These are phyloP conservation scores for Mastomys coucha DNA, from an alignment of 2,113 vertebrate genomes.

Conservation along the genomic window DNA sequence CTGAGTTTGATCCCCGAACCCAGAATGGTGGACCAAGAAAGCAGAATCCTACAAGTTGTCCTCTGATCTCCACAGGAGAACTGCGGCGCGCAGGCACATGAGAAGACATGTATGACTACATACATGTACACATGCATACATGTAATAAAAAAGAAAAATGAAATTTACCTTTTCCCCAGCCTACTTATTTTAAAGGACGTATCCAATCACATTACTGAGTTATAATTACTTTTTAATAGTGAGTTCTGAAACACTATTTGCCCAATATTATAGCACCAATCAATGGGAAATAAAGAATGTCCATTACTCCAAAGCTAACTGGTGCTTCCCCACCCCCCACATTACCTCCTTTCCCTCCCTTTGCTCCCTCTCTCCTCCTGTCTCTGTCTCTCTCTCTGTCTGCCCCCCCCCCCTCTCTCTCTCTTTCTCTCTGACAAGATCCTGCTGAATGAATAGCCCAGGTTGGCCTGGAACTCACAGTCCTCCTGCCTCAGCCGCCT, in stretches of 20 bases:
- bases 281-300: background rate
- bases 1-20: background rate
- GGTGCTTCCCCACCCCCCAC: background rate
- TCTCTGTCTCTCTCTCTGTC: background rate
- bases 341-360: background rate
- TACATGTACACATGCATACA: background rate
- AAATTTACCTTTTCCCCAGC: slow-evolving; percentile 30
- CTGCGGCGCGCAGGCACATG: background rate
- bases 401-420: accelerated
- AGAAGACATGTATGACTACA: background rate
- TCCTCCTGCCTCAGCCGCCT: background rate
- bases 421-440: background rate
- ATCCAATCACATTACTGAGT: slow-evolving; percentile 15
- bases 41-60: background rate
- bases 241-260: slow-evolving; percentile 23
- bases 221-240: background rate
- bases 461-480: background rate
- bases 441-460: background rate
- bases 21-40: background rate
- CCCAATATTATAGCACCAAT: background rate
- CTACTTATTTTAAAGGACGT: slow-evolving; percentile 41
- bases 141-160: background rate
- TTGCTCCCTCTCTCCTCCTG: background rate
- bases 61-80: background rate
- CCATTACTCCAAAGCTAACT: background rate